These are phyloP conservation scores for Ophioninae sp. DNA, from an alignment of 2,888 invertebrate genomes.

Conservation along the genomic window DNA sequence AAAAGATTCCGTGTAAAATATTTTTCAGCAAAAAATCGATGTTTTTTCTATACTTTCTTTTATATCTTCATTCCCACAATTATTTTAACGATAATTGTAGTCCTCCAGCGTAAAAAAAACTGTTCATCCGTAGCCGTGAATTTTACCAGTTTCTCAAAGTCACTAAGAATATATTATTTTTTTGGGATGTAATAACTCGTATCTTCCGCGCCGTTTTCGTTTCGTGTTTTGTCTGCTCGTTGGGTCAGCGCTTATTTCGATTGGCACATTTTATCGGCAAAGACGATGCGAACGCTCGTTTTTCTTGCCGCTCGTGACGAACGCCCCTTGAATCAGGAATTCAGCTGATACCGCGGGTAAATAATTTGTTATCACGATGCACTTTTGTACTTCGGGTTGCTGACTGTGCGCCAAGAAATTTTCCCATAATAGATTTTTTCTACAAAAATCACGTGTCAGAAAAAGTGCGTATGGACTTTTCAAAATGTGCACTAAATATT, in stretches of 20 bases:
- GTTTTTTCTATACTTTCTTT: background rate
- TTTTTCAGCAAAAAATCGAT: background rate
- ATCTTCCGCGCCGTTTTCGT: background rate
- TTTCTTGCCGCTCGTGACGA: background rate
- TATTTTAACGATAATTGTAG: background rate
- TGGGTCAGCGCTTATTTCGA: background rate
- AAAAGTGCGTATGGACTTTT: background rate
- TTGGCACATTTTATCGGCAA: background rate
- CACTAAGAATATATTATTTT: too few species aligned
- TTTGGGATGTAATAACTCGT: too few species aligned
- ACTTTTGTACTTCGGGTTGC: background rate
- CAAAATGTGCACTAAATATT: background rate
- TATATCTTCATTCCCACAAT: background rate
- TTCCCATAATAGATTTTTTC: background rate
- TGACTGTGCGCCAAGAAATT: background rate
- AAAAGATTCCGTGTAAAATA: background rate
- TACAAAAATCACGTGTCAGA: background rate
- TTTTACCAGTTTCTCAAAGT: background rate
- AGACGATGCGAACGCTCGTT: background rate
- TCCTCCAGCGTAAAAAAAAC: background rate
- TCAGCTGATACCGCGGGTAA: slow-evolving; percentile 4
- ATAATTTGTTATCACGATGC: background rate
- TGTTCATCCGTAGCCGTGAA: background rate
- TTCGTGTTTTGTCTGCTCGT: background rate
- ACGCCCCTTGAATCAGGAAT: background rate